A percentile compares a stretch with the other conserved stretches of the same genome.
Evolutionary conservation across 2,113 vertebrate species (phyloP).

Genomic region (Upupa epops): DNA sequence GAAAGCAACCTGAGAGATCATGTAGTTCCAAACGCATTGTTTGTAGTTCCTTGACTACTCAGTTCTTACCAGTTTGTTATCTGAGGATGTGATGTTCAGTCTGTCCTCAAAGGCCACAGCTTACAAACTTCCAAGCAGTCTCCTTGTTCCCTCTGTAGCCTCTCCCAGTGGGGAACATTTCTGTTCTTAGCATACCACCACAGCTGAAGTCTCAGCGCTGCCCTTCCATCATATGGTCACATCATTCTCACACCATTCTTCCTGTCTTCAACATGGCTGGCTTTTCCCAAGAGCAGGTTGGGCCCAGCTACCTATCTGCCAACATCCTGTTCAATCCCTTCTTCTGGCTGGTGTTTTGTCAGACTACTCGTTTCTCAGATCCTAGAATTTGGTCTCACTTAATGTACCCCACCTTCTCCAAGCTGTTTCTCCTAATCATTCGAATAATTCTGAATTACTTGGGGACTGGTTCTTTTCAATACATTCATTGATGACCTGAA

Average conservation of each 20-base stretch:
- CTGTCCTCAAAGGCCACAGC: neutral
- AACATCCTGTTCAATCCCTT: neutral
- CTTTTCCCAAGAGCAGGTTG: neutral
- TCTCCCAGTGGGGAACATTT: neutral
- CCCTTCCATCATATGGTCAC: neutral
- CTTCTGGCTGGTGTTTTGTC: neutral
- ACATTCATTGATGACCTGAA: no score
- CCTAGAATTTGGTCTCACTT: neutral
- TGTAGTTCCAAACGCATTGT: neutral
- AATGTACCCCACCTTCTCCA: neutral
- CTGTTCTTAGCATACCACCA: neutral
- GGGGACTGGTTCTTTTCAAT: no score
- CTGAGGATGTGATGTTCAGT: neutral
- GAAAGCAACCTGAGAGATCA: neutral
- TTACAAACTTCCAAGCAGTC: neutral
- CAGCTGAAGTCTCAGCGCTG: neutral
- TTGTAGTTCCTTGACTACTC: neutral
- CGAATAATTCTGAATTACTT: neutral
- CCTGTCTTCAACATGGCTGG: neutral
- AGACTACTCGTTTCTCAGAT: neutral
- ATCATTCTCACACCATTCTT: neutral
- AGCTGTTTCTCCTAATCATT: neutral
- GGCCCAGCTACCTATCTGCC: neutral
- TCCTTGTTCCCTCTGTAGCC: neutral
- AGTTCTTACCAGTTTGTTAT: neutral